Percentiles rank a stretch among this genome's conserved stretches.
These are phyloP conservation scores for Ictidomys tridecemlineatus DNA, from an alignment of 2,113 vertebrate genomes.

Conservation along the genomic window DNA sequence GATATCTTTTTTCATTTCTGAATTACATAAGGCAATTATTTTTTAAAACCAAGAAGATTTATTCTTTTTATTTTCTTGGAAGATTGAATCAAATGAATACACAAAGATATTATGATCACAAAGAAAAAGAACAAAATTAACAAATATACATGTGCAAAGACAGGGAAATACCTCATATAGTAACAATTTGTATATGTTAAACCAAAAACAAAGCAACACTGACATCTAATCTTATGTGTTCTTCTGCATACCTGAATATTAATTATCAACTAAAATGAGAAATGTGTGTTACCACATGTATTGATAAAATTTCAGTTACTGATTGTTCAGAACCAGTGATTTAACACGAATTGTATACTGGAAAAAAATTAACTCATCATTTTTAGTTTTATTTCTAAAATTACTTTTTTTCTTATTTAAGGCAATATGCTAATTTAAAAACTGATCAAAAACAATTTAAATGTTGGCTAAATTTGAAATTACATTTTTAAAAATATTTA, in stretches of 20 bases:
- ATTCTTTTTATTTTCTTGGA: constrained; percentile 56
- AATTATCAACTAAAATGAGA: constrained; percentile 71
- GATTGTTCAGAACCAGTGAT: constrained; percentile 71
- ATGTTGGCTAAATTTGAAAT: constrained; percentile 45
- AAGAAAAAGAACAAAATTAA: constrained; percentile 53
- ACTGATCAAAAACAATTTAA: constrained; percentile 49
- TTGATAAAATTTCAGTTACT: constrained; percentile 73
- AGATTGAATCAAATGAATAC: constrained; percentile 61
- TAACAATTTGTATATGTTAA: constrained; percentile 53
- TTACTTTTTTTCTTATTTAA: constrained; percentile 39
- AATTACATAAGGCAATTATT: constrained; percentile 38
- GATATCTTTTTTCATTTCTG: constrained; percentile 63
- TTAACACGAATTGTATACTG: constrained; percentile 63
- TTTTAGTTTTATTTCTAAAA: constrained; percentile 57
- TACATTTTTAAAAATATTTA: constrained; percentile 63
- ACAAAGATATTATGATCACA: constrained; percentile 59
- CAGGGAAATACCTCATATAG: neutral
- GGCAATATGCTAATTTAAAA: constrained; percentile 59
- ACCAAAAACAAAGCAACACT: constrained; percentile 66
- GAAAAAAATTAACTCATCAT: constrained; percentile 14
- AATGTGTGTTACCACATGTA: constrained; percentile 71
- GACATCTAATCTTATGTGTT: constrained; percentile 69
- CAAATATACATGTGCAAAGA: constrained; percentile 9
- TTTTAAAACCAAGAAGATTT: constrained; percentile 55
- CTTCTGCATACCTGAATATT: constrained; percentile 66